Conservation (phyloP, 2,888 invertebrate genomes). For the Mythimna pallens region DNA sequence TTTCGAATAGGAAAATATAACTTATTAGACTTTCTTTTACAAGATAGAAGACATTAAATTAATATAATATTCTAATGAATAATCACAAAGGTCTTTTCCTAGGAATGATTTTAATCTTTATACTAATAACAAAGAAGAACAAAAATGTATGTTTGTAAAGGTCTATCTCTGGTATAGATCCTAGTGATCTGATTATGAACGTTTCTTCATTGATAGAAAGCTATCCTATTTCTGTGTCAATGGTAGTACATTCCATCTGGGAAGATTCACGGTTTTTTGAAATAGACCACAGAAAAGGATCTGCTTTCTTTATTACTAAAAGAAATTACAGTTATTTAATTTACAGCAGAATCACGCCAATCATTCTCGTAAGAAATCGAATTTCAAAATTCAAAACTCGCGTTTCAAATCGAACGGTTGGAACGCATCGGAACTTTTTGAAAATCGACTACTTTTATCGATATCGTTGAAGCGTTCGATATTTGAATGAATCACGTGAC, state of each 20-base stretch:
- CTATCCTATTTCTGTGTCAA: background rate
- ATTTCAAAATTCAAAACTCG: slow-evolving; percentile 46
- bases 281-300: too few relatives aligned
- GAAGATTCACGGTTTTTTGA: background rate
- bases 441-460: slow-evolving; percentile 64
- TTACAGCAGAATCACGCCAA: background rate
- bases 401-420: slow-evolving; percentile 26
- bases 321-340: too few relatives aligned
- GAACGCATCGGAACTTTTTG: slow-evolving; percentile 52
- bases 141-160: background rate
- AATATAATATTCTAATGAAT: background rate
- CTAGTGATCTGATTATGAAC: background rate
- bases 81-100: too few relatives aligned
- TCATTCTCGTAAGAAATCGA: slow-evolving; percentile 24
- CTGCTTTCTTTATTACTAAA: too few relatives aligned
- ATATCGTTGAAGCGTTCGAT: slow-evolving; percentile 73
- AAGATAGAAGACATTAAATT: background rate
- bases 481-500: slow-evolving; percentile 87
- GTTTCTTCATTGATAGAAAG: background rate
- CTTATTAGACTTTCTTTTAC: background rate
- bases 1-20: background rate
- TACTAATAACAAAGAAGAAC: too few relatives aligned
- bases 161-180: background rate
- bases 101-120: too few relatives aligned
- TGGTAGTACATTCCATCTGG: background rate